Base-by-base conservation (phyloP, 2,888 invertebrate species). In the Brachypalpus laphriformis region DNA sequence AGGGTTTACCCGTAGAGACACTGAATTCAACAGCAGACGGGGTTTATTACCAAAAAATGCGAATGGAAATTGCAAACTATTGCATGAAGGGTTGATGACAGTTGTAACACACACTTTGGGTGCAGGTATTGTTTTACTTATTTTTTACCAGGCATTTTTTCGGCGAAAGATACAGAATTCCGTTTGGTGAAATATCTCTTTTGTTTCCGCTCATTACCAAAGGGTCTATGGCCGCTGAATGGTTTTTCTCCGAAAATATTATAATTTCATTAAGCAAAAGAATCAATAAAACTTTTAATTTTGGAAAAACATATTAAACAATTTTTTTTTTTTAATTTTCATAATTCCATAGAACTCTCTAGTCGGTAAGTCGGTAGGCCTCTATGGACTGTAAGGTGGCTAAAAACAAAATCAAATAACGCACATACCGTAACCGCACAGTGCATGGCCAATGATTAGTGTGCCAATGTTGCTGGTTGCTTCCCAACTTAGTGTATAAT, bases 361-460 rank as follows among this genome's bases (percentile, higher is more conserved):
- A 22, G 22, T 14, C 28, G 6, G n/a, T 28, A n/a, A 22, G 49
- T 9, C 9, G 8, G 28, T 2, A 37, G 57, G n/a, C n/a, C n/a
- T n/a, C 47, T 20, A 18, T 8, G 31, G 7, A n/a, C n/a, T n/a
- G n/a, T 56, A 25, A 37, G 25, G 22, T 49, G 57, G 57, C 45
- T 56, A 59, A 49, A 42, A 57, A 34, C 57, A 45, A 47, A 81
- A 63, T 56, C 63, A 65, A 82, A 71, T 71, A 82, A 76, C 54
- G 76, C 82, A 82, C 82, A n/a, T 63, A 82, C 66, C 82, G 76
- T 82, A 76, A 82, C 82, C 82, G 9, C 57, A 40, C 14, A 25
- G 40, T 42, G 57, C 72, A 71, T 72, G 74, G 11, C 31, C 74
- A 81, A 81, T 81, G 74, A 81, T 81, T 81, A 65, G 66, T 81